Evolutionary conservation across 2,113 vertebrate species (phyloP).

Genomic region (Saguinus midas): DNA sequence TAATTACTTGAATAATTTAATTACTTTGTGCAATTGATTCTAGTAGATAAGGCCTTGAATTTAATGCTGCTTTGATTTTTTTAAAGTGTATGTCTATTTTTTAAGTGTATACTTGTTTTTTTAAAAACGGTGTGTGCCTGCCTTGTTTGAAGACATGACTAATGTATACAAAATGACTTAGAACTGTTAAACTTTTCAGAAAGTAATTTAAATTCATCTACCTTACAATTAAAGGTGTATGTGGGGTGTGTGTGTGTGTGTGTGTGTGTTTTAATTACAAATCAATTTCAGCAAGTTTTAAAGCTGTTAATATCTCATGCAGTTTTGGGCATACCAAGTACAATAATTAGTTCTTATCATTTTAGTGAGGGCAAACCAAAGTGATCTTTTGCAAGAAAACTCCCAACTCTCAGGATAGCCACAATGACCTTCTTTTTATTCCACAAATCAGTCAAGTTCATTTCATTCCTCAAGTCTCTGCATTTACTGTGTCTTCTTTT

Average conservation of each 20-base stretch:
- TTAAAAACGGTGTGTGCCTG: not conserved
- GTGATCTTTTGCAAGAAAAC: not conserved
- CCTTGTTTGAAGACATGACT: not conserved
- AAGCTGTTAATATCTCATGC: not conserved
- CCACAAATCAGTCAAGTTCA: not conserved
- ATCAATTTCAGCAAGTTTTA: slow-evolving; percentile 26
- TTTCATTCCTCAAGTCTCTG: not conserved
- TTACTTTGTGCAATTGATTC: not conserved
- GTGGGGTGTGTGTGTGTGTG: too few relatives aligned
- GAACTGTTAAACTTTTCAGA: not conserved
- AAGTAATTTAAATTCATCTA: not conserved
- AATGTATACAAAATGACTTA: not conserved
- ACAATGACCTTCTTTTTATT: not conserved
- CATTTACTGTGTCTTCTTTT: not conserved
- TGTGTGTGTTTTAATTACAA: not conserved
- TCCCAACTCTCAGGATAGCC: not conserved
- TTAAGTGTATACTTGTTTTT: not conserved
- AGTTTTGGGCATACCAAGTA: not conserved
- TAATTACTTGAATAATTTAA: slow-evolving; percentile 39
- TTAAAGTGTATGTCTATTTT: not conserved
- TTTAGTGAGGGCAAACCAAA: slow-evolving; percentile 53
- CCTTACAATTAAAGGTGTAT: not conserved
- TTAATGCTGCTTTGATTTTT: not conserved
- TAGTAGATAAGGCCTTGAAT: not conserved
- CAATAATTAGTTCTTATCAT: slow-evolving; percentile 36